phyloP scores from a whole-genome alignment of 2,888 invertebrate species.

The Cryptosula pallasiana region DNA sequence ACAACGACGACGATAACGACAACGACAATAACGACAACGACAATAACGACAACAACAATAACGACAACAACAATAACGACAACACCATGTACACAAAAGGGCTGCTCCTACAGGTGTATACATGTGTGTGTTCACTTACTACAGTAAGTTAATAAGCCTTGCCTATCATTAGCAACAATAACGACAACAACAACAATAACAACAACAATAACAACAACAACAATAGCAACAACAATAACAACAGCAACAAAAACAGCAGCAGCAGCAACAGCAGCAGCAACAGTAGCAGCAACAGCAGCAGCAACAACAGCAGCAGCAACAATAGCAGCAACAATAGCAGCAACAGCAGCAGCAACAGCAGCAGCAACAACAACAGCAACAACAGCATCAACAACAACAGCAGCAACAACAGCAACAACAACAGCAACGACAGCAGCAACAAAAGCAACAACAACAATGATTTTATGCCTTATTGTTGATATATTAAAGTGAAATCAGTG shows the following conservation, averaged over 20 bases:
- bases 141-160: too few species aligned
- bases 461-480: too few species aligned
- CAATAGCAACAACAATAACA: slow-evolving; percentile 10
- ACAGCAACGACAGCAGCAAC: not conserved
- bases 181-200: too few species aligned
- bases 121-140: too few species aligned
- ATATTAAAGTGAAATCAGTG: too few species aligned
- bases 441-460: too few species aligned
- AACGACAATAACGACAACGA: too few species aligned
- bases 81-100: not conserved
- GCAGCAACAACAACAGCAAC: slow-evolving; percentile 4
- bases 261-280: too few species aligned
- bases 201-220: not conserved
- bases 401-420: not conserved
- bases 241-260: too few species aligned
- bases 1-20: slow-evolving; percentile 8
- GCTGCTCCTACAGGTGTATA: not conserved
- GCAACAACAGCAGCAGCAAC: slow-evolving; percentile 10
- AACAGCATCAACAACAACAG: not conserved
- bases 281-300: slow-evolving; percentile 10
- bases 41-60: slow-evolving; percentile 20
- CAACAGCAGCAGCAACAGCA: slow-evolving; percentile 10
- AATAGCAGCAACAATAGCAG: not conserved
- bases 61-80: slow-evolving; percentile 20
- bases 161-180: too few species aligned